Conservation (phyloP, 2,113 vertebrate genomes). For the Anseranas semipalmata region DNA sequence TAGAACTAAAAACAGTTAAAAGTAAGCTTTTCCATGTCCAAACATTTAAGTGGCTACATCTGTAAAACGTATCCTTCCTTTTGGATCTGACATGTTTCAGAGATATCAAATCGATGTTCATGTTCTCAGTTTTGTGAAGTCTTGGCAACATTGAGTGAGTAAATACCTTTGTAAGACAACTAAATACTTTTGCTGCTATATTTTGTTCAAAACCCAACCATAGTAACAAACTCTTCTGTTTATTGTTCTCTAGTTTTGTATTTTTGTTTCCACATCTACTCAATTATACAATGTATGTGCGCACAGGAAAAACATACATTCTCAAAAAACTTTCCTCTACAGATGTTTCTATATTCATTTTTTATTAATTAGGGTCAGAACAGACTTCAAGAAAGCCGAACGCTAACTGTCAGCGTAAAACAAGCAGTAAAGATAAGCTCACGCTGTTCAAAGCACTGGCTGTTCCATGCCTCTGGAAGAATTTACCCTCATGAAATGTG, state of each 20-base stretch:
- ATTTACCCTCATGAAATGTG: not conserved
- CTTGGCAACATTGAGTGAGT: not conserved
- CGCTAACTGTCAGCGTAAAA: not conserved
- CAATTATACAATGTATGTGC: not conserved
- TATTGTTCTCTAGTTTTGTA: not conserved
- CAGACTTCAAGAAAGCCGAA: slow-evolving; percentile 12
- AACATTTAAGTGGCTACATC: not conserved
- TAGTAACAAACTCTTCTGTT: not conserved
- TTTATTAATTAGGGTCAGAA: not conserved
- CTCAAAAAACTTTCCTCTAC: not conserved
- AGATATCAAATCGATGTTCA: not conserved
- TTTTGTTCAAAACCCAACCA: not conserved
- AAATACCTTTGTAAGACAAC: not conserved
- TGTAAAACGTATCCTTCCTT: not conserved
- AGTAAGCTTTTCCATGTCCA: not conserved
- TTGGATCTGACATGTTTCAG: not conserved
- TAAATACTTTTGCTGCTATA: not conserved
- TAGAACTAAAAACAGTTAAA: not conserved
- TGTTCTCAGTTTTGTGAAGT: not conserved
- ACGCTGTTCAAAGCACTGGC: slow-evolving; percentile 3
- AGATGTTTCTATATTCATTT: slow-evolving; percentile 23
- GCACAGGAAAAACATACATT: not conserved
- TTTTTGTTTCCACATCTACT: not conserved
- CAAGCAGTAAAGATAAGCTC: slow-evolving; percentile 28
- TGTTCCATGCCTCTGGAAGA: slow-evolving; percentile 12